These are phyloP conservation scores for Sarcophaga peregrina DNA, from an alignment of 1,140 invertebrate species.

Conservation along the genomic window DNA sequence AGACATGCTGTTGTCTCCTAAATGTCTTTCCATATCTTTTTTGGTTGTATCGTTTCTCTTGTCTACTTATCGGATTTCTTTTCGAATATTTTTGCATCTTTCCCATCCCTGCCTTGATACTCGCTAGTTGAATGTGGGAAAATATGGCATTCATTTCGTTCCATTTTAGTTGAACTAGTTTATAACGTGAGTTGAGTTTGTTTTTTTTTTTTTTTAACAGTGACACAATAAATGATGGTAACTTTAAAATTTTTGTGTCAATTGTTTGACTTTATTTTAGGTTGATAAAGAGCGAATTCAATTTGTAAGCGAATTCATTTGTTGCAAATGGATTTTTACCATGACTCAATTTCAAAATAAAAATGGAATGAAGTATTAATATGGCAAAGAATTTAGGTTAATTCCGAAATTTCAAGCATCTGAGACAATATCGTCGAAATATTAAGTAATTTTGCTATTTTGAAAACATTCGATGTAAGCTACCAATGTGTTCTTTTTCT, in stretches of 20 bases:
- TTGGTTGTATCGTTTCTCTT: neutral
- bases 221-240: neutral
- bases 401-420: no score
- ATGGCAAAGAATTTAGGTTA: no score
- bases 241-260: neutral
- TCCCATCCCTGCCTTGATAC: no score
- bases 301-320: neutral
- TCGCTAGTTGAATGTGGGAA: no score
- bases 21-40: neutral
- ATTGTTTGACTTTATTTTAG: no score
- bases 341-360: no score
- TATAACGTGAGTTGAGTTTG: neutral
- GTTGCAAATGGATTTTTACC: neutral
- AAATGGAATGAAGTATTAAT: no score
- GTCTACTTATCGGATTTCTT: neutral
- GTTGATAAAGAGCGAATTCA: neutral
- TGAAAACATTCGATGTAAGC: no score
- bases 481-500: no score
- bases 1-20: neutral
- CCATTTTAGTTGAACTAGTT: neutral
- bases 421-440: no score
- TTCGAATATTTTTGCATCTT: neutral
- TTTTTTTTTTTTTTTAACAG: neutral
- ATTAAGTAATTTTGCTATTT: no score
- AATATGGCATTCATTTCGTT: no score